These are phyloP conservation scores for Tipula vernalis DNA, from an alignment of 2,888 invertebrate species.

Conservation along the genomic window DNA sequence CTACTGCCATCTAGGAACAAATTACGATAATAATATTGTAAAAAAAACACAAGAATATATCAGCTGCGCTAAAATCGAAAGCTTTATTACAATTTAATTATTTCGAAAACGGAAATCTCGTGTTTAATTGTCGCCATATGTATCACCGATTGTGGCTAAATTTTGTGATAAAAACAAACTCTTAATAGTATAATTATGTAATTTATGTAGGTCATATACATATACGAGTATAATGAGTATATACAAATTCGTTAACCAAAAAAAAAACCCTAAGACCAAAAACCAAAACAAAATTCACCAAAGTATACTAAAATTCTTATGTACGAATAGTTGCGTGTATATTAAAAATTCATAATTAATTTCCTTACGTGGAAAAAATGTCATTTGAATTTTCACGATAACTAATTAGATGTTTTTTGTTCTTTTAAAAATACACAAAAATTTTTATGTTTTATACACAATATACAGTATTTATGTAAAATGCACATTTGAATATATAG, in stretches of 20 bases:
- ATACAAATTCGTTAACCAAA: neutral
- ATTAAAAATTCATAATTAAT: neutral
- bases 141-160: neutral
- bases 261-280: neutral
- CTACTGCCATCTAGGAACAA: neutral
- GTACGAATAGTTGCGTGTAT: neutral
- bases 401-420: neutral
- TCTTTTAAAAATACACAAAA: neutral
- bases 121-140: neutral
- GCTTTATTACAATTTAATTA: neutral
- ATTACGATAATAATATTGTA: neutral
- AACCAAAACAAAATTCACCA: neutral
- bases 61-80: neutral
- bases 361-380: neutral
- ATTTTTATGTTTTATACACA: too few relatives aligned
- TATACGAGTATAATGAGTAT: neutral
- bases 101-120: neutral
- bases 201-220: neutral
- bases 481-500: neutral
- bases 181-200: neutral
- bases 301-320: neutral
- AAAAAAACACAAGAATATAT: neutral
- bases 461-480: neutral
- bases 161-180: neutral
- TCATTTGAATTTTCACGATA: slow-evolving; percentile 8